phyloP scores from a whole-genome alignment of 2,797 vertebrate genomes.

The Hippopotamyrus pictus region DNA sequence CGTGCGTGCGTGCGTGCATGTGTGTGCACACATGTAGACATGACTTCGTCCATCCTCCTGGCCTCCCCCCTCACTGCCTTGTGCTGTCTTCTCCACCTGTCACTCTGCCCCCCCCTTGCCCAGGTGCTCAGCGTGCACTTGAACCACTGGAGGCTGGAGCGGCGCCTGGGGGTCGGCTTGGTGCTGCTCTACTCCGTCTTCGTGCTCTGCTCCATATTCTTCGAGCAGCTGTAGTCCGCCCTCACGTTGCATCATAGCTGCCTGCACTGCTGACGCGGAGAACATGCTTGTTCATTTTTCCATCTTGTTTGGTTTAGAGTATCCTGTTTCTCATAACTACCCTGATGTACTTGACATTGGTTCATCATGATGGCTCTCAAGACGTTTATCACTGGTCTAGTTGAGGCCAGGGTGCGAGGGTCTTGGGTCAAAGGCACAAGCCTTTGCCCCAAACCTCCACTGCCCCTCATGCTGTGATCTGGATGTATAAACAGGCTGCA shows the following conservation, averaged over 20 bases:
- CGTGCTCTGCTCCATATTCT: conserved; percentile 69
- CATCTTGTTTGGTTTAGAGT: conserved; percentile 5
- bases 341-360: not conserved
- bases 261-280: not conserved
- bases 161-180: conserved; percentile 61
- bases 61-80: not conserved
- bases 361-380: not conserved
- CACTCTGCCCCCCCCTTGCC: not conserved
- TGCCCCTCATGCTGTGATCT: conserved; percentile 11
- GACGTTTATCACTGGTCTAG: not conserved
- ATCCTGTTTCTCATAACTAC: conserved; percentile 6
- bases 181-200: conserved; percentile 68
- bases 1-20: not conserved
- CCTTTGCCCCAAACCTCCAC: not conserved
- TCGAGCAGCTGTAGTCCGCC: conserved; percentile 62
- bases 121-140: conserved; percentile 66
- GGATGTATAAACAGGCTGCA: not conserved
- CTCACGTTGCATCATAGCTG: not conserved
- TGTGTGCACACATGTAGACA: not conserved
- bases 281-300: not conserved
- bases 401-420: not conserved
- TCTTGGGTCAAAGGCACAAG: not conserved
- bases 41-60: not conserved
- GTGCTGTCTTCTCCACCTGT: not conserved
- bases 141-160: conserved; percentile 70